Base-by-base conservation (phyloP, 2,888 invertebrate species). In the Microchrysa polita region DNA sequence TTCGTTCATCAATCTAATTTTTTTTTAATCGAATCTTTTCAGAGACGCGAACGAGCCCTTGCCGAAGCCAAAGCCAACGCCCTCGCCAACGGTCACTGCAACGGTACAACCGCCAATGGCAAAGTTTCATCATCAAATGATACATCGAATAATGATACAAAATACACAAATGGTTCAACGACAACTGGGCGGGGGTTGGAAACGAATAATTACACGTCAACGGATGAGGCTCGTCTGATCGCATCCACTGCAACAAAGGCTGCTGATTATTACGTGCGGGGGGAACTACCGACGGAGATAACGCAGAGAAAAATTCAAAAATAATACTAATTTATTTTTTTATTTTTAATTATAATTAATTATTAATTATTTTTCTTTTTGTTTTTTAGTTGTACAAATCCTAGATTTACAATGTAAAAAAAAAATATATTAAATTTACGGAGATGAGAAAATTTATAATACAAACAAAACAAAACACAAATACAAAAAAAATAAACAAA, bases 301-400 rank as follows among this genome's bases (percentile, higher is more conserved):
- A 82, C 81, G 73, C 83, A 84, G 78, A 80, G 84, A 76, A 84
- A 84, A 80, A 81, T 81, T 79, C 82, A 81, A 74, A 84, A 84
- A 83, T 84, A 84, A 84, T 83, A 83, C 81, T 81, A 79, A 78
- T 78, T 78, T 76, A 77, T 76, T 77, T 76, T 73, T 48, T 73
- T 55, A 34, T 57, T n/a, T n/a, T 74, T 59, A 67, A 67, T 73
- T 48, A 53, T 67, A 69, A 74, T 74, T 74, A 74, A 74, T 53
- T 67, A 71, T 69, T 65, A 65, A 48, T 71, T 57, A 65, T 48
- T 73, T 71, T 59, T 73, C n/a, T 73, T 60, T 73, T 73, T 73
- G 65, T 65, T 73, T 76, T 76, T 76, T 76, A 76, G 76, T 76
- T 76, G 73, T 76, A 76, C 65, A 76, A 76, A 69, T 65, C 65